Evolutionary conservation across 1,140 invertebrate species (phyloP).

Genomic region (Drosophila navojoa): DNA sequence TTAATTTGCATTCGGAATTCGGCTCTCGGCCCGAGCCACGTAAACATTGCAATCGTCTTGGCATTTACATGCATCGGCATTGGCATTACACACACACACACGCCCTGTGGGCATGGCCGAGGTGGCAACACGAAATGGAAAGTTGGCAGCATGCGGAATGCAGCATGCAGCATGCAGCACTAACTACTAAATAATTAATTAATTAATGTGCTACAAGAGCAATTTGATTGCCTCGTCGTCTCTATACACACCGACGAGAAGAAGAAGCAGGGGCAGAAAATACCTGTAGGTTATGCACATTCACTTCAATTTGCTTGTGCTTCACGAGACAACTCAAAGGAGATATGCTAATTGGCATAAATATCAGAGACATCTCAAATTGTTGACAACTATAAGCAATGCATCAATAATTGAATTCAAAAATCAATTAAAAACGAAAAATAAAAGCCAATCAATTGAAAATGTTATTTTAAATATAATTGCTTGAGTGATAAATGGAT

Average conservation of each 20-base stretch:
- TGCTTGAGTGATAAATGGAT: no score
- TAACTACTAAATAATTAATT: constrained; percentile 19
- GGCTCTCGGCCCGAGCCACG: constrained; percentile 6
- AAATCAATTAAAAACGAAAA: background rate
- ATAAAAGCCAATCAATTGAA: background rate
- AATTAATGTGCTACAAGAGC: constrained; percentile 22
- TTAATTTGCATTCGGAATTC: constrained; percentile 38
- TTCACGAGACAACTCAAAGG: background rate
- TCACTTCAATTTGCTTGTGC: background rate
- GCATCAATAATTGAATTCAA: background rate
- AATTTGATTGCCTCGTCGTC: constrained; percentile 2
- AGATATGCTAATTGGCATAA: constrained; percentile 1
- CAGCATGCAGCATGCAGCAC: background rate
- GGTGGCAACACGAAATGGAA: constrained; percentile 17
- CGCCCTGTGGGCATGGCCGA: background rate
- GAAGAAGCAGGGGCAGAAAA: background rate
- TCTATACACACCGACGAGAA: background rate
- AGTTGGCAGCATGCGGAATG: constrained; percentile 1
- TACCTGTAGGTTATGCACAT: constrained; percentile 1
- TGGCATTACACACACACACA: constrained; percentile 5
- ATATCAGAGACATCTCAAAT: background rate
- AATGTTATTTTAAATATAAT: no score
- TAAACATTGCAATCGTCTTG: constrained; percentile 23
- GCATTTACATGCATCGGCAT: constrained; percentile 8
- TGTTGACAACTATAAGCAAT: background rate